Evolutionary conservation across 2,888 invertebrate genomes (phyloP).

Genomic region (Caenorhabditis afra): DNA sequence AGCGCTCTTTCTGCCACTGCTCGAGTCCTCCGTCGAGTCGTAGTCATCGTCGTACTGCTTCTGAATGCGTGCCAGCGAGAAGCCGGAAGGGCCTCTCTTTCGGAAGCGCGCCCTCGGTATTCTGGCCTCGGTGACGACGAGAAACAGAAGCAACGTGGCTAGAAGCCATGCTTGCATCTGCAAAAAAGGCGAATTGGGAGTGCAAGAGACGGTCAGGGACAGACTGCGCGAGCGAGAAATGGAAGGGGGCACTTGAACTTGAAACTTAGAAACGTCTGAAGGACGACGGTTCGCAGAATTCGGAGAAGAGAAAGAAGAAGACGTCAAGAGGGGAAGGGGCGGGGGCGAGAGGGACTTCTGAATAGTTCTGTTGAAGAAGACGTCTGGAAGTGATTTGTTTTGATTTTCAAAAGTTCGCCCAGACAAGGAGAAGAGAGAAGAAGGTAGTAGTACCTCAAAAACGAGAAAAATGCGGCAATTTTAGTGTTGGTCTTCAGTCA

Average conservation of each 20-base stretch:
- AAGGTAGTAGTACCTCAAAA: slow-evolving; percentile 14
- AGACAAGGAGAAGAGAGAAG: slow-evolving; percentile 12
- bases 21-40: slow-evolving; percentile 46
- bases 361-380: not conserved
- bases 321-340: not conserved
- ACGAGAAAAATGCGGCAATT: slow-evolving; percentile 1
- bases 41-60: slow-evolving; percentile 66
- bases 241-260: slow-evolving; percentile 41
- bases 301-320: not conserved
- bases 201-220: slow-evolving; percentile 23
- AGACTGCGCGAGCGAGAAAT: slow-evolving; percentile 14
- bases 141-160: not conserved
- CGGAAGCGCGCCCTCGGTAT: slow-evolving; percentile 50
- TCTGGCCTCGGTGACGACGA: slow-evolving; percentile 21
- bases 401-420: slow-evolving; percentile 11
- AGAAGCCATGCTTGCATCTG: slow-evolving; percentile 50
- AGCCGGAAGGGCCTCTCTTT: slow-evolving; percentile 65
- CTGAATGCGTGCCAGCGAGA: slow-evolving; percentile 67
- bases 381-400: slow-evolving; percentile 21
- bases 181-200: slow-evolving; percentile 1
- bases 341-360: not conserved
- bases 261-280: slow-evolving; percentile 47
- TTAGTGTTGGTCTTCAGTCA: slow-evolving; percentile 34
- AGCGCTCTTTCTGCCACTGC: slow-evolving; percentile 27
- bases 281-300: not conserved